These are phyloP conservation scores for Tamias sibiricus DNA, from an alignment of 2,113 vertebrate genomes.

Conservation along the genomic window DNA sequence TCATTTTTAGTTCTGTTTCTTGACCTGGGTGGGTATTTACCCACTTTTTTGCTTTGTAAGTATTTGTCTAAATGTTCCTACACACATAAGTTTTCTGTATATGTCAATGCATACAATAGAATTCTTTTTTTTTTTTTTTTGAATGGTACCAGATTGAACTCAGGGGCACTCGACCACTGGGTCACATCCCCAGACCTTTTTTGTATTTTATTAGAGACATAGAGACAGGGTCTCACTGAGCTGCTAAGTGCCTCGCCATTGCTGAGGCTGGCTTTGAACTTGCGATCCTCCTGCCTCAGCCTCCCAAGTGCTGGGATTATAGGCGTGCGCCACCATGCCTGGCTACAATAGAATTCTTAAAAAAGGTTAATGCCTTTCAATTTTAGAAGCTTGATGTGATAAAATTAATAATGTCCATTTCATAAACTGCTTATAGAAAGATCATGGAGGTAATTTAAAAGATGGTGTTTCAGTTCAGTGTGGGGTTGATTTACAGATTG, in stretches of 20 bases:
- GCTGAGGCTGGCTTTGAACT: too few relatives aligned
- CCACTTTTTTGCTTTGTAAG: neutral
- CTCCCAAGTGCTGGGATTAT: too few relatives aligned
- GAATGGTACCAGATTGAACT: too few relatives aligned
- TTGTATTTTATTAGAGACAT: too few relatives aligned
- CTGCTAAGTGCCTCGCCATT: too few relatives aligned
- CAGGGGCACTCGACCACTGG: too few relatives aligned
- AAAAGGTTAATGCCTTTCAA: neutral
- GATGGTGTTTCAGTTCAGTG: neutral
- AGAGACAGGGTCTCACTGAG: too few relatives aligned
- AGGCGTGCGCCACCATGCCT: too few relatives aligned
- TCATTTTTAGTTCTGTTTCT: slow-evolving; percentile 20
- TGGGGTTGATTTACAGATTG: too few relatives aligned
- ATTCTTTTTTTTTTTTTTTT: too few relatives aligned
- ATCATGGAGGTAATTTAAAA: neutral
- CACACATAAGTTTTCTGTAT: neutral
- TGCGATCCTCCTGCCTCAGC: too few relatives aligned
- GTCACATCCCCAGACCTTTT: too few relatives aligned
- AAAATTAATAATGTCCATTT: neutral
- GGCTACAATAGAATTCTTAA: neutral
- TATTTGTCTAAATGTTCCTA: slow-evolving; percentile 11
- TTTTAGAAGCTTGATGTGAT: neutral
- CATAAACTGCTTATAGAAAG: neutral
- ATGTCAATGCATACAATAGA: neutral
- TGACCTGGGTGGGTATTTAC: neutral